Conservation (phyloP, 2,113 vertebrate species). For the Lepidothrix coronata region DNA sequence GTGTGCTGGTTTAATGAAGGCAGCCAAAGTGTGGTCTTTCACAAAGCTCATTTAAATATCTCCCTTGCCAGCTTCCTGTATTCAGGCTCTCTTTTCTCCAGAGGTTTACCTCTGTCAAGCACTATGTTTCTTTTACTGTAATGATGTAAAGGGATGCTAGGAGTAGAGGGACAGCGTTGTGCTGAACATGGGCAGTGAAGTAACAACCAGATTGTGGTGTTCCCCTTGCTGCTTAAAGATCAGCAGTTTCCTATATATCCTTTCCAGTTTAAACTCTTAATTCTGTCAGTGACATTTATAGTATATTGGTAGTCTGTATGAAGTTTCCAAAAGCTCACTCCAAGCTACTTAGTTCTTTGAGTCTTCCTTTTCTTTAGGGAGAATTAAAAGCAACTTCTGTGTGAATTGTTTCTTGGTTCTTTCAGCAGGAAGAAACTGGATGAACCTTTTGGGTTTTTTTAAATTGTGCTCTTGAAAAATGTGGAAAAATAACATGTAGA, state of each 20-base stretch:
- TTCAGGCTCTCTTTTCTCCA: neutral
- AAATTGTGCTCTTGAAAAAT: neutral
- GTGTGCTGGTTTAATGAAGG: accelerated
- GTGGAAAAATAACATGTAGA: neutral
- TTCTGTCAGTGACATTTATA: neutral
- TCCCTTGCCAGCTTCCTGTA: neutral
- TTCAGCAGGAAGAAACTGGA: neutral
- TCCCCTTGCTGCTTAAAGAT: neutral
- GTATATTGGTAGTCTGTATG: neutral
- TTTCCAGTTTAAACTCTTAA: neutral
- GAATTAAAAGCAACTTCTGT: neutral
- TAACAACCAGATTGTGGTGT: neutral
- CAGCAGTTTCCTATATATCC: neutral
- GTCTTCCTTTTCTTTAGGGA: neutral
- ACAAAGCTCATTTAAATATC: neutral
- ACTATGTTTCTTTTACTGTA: neutral
- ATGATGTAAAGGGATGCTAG: neutral
- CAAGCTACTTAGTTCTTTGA: neutral
- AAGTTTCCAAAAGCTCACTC: neutral
- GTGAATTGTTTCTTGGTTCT: neutral
- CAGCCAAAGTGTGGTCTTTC: neutral
- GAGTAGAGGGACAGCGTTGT: neutral
- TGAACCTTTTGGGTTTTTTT: neutral
- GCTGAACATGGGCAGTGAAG: neutral
- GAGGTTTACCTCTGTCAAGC: neutral